Evolutionary conservation across 2,888 invertebrate species (phyloP), one percentile per base, ranked within the genome.

Genomic region (Eupithecia pulchellata): DNA sequence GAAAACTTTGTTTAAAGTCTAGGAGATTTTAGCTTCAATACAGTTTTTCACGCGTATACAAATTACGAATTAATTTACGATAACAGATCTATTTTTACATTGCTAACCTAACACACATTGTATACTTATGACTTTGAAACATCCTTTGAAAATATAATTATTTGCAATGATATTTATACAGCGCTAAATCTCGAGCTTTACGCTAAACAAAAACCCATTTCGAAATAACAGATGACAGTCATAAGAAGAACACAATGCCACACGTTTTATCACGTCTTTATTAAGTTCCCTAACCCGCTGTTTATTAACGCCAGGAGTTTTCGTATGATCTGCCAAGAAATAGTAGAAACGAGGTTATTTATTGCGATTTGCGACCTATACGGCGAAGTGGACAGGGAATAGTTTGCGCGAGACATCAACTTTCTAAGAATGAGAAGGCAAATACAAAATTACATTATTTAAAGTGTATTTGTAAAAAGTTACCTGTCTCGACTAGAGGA

Each of bases 201-300:
- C 29, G 29, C 29, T 17, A 57, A 42, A 29, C 34, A 61, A 61
- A 32, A 61, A 34, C 20, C 20, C 61, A 61, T 34, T 80, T 81
- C 77, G 81, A 81, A 74, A 81, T 82, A 79, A 84, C 82, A 87
- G 84, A 88, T 87, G 82, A 80, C 84, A 73, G 76, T 78, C 85
- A 86, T 90, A 88, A 89, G 81, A 86, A 84, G 77, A 81, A 80
- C 81, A 81, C 81, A 83, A 85, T 84, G 81, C 77, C 74, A 34
- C 84, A 83, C 86, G 84, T 86, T 90, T 90, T 89, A 90, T 90
- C 89, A 83, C 83, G 86, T 85, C 89, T 88, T 89, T 89, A 90
- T 90, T 89, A 89, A 90, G 84, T 87, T 72, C 66, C 61, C 30
- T 55, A 34, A 34, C n/a, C 32, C 60, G 60, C 27, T 55, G 27